Percentiles rank a stretch among this genome's conserved stretches.
Evolutionary conservation across 2,888 invertebrate species (phyloP).

Genomic region (Autographa pulchrina): DNA sequence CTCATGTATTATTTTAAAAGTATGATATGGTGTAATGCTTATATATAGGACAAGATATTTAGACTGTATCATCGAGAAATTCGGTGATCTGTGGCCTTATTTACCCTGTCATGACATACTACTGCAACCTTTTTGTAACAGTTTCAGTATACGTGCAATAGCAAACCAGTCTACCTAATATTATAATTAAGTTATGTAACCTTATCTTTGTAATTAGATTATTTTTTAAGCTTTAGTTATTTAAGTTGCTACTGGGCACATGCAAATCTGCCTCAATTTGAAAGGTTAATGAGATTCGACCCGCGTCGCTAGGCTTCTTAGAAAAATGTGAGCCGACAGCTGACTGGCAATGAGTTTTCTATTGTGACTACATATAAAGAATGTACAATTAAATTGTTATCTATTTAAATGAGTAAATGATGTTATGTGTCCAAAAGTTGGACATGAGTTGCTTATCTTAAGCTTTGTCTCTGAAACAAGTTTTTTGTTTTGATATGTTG

Average conservation of each 20-base stretch:
- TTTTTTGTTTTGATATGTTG: not conserved
- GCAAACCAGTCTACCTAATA: not conserved
- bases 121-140: not conserved
- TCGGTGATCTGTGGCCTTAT: no score
- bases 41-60: no score
- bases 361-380: conserved; percentile 25
- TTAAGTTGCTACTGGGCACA: conserved; percentile 23
- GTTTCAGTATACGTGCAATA: not conserved
- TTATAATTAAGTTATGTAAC: not conserved
- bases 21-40: no score
- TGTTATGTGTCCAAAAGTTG: not conserved
- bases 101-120: no score
- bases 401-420: conserved; percentile 1
- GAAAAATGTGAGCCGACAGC: conserved; percentile 43
- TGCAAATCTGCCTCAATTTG: conserved; percentile 35
- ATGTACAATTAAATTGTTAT: conserved; percentile 22
- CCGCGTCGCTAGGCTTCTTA: conserved; percentile 44
- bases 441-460: not conserved
- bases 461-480: not conserved
- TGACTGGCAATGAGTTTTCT: conserved; percentile 48
- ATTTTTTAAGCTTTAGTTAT: conserved; percentile 42
- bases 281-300: conserved; percentile 53
- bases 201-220: conserved; percentile 10
- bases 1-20: no score
- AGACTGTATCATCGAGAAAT: no score